Evolutionary conservation across 1,140 invertebrate species (phyloP).

Genomic region (Kradibia gibbosae): DNA sequence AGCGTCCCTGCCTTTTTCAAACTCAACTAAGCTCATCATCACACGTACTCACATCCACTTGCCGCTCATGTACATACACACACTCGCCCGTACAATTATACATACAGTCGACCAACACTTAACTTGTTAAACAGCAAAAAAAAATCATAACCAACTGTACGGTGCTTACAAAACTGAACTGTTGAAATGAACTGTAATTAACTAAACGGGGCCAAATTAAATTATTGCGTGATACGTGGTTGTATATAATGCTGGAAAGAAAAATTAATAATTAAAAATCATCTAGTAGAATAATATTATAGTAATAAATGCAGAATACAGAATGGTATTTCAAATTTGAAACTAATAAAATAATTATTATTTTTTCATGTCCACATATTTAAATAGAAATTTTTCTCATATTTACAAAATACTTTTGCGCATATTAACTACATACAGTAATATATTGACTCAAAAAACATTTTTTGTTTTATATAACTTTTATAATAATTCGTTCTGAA

Average conservation of each 20-base stretch:
- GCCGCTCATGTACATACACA: conserved; percentile 21
- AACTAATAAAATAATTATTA: background rate
- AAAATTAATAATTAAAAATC: conserved; percentile 34
- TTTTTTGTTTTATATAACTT: too few species aligned
- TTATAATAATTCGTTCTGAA: too few species aligned
- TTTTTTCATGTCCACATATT: background rate
- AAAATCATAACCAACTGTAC: conserved; percentile 11
- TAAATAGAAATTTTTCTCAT: background rate
- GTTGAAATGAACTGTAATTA: conserved; percentile 28
- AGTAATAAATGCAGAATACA: too few species aligned
- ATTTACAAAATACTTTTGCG: background rate
- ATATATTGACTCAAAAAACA: too few species aligned
- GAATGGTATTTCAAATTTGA: background rate
- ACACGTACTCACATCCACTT: conserved; percentile 8
- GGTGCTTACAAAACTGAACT: conserved; percentile 13
- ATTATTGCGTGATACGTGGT: conserved; percentile 7
- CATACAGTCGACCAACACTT: conserved; percentile 20
- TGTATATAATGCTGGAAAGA: conserved; percentile 47
- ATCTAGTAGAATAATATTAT: conserved; percentile 8
- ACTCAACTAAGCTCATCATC: conserved; percentile 49
- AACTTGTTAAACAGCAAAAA: conserved; percentile 15
- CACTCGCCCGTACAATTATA: background rate
- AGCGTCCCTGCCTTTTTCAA: conserved; percentile 29
- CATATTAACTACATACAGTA: too few species aligned
- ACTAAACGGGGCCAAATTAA: conserved; percentile 30